Conservation (phyloP, 2,888 invertebrate genomes). For the Metalampra italica region DNA sequence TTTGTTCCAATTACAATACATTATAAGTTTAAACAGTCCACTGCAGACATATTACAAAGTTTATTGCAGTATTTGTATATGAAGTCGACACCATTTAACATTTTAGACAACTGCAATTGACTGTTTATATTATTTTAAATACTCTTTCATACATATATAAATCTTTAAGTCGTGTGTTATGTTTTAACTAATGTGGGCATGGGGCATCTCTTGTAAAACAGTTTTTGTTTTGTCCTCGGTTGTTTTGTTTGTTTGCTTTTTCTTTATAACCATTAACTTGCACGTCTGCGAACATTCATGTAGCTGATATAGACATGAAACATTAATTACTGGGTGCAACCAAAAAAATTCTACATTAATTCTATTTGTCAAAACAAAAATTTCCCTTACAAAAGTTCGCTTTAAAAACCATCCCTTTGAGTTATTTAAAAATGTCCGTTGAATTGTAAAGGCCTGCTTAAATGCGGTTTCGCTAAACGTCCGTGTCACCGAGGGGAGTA, state of each 20-base stretch:
- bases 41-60: too few relatives aligned
- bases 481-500: constrained; percentile 24
- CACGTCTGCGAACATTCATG: not conserved
- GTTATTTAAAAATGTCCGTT: constrained; percentile 34
- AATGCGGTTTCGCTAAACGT: constrained; percentile 38
- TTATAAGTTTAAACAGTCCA: too few relatives aligned
- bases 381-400: not conserved
- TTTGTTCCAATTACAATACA: too few relatives aligned
- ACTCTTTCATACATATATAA: not conserved
- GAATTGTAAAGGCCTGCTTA: constrained; percentile 30
- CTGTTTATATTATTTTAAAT: not conserved
- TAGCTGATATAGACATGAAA: not conserved
- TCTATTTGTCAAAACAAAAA: not conserved
- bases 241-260: constrained; percentile 3
- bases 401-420: constrained; percentile 24
- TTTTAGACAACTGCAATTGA: not conserved
- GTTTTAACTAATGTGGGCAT: not conserved
- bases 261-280: constrained; percentile 4
- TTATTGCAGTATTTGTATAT: not conserved
- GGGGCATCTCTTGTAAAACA: constrained; percentile 1
- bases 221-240: not conserved
- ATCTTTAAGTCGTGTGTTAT: not conserved
- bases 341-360: not conserved
- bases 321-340: not conserved
- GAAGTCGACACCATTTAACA: not conserved